These are phyloP conservation scores for Catharus minimus DNA, from an alignment of 2,113 vertebrate genomes.

Conservation along the genomic window DNA sequence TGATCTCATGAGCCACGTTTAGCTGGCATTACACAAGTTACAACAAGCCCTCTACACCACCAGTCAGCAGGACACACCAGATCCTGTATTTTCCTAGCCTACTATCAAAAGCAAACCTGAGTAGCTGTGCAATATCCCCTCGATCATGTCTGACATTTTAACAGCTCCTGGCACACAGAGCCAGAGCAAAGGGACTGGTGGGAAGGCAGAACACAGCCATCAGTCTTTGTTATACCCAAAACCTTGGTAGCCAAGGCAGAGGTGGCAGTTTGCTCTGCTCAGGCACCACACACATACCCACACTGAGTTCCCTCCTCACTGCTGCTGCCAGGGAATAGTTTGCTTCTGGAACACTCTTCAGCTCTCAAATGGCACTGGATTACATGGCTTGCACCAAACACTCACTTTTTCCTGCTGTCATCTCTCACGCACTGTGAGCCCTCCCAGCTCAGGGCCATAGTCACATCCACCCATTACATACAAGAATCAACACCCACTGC, in stretches of 20 bases:
- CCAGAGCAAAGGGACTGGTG: not conserved
- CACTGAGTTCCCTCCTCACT: accelerated
- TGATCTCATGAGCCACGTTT: not conserved
- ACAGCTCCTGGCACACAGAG: not conserved
- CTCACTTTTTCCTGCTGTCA: not conserved
- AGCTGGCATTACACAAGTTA: not conserved
- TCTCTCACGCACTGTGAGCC: not conserved
- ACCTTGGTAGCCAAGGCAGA: not conserved
- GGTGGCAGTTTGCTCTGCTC: not conserved
- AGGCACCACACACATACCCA: not conserved
- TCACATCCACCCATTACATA: not conserved
- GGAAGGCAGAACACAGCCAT: not conserved
- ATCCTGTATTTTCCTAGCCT: not conserved
- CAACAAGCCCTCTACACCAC: not conserved
- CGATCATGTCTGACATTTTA: not conserved
- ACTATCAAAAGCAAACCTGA: not conserved
- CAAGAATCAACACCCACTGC: not conserved
- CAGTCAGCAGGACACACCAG: accelerated
- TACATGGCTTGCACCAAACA: accelerated
- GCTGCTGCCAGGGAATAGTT: not conserved
- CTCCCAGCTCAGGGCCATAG: not conserved
- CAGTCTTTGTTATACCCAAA: not conserved
- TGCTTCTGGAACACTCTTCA: not conserved
- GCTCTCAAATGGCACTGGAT: not conserved
- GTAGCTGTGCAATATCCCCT: not conserved